Percentiles rank a stretch among this genome's conserved stretches.
Conservation (phyloP, 2,113 vertebrate genomes). For the Vireo altiloquus region DNA sequence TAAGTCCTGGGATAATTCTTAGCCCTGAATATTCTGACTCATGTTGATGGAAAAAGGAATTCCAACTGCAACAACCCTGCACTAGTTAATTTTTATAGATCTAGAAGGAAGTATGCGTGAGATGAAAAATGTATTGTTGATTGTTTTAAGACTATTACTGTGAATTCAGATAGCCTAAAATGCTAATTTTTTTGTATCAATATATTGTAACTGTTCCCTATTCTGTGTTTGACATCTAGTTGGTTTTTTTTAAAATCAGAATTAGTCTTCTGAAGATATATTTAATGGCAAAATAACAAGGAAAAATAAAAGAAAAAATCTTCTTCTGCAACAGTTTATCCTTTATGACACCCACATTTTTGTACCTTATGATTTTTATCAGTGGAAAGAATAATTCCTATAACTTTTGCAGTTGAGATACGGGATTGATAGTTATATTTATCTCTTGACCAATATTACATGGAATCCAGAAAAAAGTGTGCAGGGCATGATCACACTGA, state of each 20-base stretch:
- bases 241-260: background rate
- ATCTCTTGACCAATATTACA: background rate
- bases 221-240: background rate
- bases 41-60: background rate
- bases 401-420: background rate
- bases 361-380: background rate
- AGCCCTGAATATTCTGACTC: background rate
- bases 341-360: background rate
- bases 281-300: background rate
- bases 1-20: background rate
- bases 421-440: background rate
- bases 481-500: background rate
- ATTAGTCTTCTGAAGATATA: background rate
- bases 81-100: background rate
- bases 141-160: background rate
- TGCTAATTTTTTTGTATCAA: background rate
- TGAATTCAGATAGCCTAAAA: background rate
- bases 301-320: background rate
- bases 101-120: background rate
- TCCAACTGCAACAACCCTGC: background rate
- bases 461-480: background rate
- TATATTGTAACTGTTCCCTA: rapidly evolving
- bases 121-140: background rate
- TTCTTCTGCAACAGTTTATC: background rate
- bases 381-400: background rate